Evolutionary conservation across 2,113 vertebrate species (phyloP), one percentile per base, ranked within the genome.

Genomic region (Cryptomyrus ogoouensis): DNA sequence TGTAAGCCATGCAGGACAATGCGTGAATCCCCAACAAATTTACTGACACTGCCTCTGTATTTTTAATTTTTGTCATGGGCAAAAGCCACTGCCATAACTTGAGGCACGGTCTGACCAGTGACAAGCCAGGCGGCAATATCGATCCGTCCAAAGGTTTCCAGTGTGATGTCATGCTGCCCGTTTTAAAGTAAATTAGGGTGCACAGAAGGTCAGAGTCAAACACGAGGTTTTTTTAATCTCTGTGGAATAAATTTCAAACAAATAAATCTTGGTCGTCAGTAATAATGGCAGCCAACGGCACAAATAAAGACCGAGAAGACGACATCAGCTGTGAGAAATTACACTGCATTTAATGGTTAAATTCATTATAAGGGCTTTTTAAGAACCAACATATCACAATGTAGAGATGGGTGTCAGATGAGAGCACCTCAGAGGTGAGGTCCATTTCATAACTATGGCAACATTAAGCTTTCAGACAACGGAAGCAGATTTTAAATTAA

Each of bases 261-360:
- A 89, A 91, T 95, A 94, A 94, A 95, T 94, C 91, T 90, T 9
- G 66, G 83, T n/a, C 90, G 91, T 90, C 90, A 95, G 95, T 94
- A 94, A 94, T 95, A 92, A 74, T 66, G 93, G 93, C 93, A 95
- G 93, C 95, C 95, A 94, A 93, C 80, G 35, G 89, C 91, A 91
- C 94, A 95, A 95, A 95, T 96, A 95, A 95, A 95, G 92, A 91
- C 90, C 77, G 91, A 35, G 87, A 86, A 89, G 89, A 35, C 90
- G 90, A 87, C 91, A 85, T 93, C 89, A 93, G 89, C 92, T 92
- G 24, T 91, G 92, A 94, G 89, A 93, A 95, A 94, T 91, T 90
- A 89, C 5, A 47, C 92, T 91, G n/a, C 90, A 39, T 91, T 95
- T 96, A 95, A 95, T 93, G 92, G 89, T 89, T 92, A 94, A 92